These are phyloP conservation scores for Riparia riparia DNA, from an alignment of 2,113 vertebrate species.

Conservation along the genomic window DNA sequence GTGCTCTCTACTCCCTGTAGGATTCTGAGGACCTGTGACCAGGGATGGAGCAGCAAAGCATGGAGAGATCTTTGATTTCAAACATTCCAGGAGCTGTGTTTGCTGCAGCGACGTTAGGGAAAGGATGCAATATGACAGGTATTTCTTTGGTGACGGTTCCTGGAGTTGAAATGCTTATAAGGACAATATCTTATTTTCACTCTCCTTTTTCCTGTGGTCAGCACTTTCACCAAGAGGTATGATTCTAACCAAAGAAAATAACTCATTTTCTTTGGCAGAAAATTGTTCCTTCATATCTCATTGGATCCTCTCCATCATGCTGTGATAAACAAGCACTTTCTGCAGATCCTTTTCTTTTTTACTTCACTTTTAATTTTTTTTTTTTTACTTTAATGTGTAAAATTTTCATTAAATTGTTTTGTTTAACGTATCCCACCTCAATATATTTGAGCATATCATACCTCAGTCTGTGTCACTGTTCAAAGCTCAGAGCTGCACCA, in stretches of 20 bases:
- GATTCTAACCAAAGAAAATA: neutral
- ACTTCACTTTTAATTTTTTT: neutral
- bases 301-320: fast-evolving
- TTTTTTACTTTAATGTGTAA: neutral
- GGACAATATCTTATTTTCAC: neutral
- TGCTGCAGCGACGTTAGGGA: neutral
- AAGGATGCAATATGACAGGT: neutral
- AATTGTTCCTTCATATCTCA: fast-evolving
- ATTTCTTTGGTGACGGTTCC: neutral
- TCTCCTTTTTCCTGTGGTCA: neutral
- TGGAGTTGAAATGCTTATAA: neutral
- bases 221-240: neutral
- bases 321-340: neutral
- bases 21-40: neutral
- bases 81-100: neutral
- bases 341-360: neutral
- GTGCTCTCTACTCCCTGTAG: neutral
- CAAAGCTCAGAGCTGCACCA: neutral
- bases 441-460: fast-evolving
- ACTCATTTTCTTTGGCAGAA: neutral
- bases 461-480: neutral
- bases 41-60: neutral
- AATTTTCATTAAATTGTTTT: neutral
- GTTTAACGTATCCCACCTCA: neutral
- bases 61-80: neutral